phyloP scores from a whole-genome alignment of 2,113 vertebrate species.

The Macquaria australasica region DNA sequence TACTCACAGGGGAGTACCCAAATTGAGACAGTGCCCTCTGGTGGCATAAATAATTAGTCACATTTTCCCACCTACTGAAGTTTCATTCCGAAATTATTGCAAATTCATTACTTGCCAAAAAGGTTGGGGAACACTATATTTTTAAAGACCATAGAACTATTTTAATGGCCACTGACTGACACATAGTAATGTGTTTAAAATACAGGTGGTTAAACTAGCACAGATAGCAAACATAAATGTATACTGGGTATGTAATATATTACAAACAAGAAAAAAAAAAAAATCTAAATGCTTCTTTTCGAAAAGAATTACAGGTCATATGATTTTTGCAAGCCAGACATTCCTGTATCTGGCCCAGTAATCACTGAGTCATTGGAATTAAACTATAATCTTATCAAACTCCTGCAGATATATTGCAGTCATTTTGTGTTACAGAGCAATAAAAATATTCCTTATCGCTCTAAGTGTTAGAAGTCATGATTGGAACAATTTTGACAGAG shows the following conservation, averaged over 20 bases:
- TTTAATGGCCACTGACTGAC: not conserved
- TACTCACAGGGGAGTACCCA: too few relatives aligned
- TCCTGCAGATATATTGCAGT: constrained; percentile 50
- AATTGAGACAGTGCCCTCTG: too few relatives aligned
- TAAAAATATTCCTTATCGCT: constrained; percentile 55
- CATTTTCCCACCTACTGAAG: too few relatives aligned
- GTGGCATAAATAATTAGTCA: too few relatives aligned
- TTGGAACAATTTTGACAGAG: constrained; percentile 54
- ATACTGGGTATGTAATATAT: not conserved
- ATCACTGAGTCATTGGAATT: constrained; percentile 32
- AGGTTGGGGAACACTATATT: too few relatives aligned
- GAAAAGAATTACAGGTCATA: not conserved
- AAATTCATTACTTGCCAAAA: not conserved
- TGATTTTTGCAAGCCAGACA: not conserved
- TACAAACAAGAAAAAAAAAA: not conserved
- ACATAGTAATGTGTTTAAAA: not conserved
- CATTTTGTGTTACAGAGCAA: constrained; percentile 50
- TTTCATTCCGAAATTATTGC: too few relatives aligned
- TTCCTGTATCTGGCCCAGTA: constrained; percentile 11
- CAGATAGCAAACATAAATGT: not conserved
- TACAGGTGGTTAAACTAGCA: not conserved
- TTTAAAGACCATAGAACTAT: not conserved
- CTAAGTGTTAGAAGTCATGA: constrained; percentile 55
- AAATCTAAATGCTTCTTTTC: not conserved
- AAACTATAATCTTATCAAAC: constrained; percentile 50